Evolutionary conservation across 2,113 vertebrate genomes (phyloP), one percentile per base, ranked within the genome.

Genomic region (Osmerus eperlanus): DNA sequence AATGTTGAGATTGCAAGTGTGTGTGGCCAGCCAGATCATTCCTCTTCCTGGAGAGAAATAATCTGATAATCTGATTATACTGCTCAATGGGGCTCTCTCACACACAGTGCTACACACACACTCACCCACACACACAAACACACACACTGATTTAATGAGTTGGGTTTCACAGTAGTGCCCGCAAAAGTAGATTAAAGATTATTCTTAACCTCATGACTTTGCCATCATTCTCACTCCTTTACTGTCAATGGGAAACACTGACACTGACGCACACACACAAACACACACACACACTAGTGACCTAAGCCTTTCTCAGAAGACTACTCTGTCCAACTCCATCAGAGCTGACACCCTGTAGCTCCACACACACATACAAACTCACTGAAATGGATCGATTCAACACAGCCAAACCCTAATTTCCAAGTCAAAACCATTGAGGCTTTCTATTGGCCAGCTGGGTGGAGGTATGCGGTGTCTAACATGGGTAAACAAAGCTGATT

Each of bases 11-110:
- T 14, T 15, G 18, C 54, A 18, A 56, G n/a, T 60, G n/a, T 60
- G 56, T 59, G 19, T 60, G 11, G 58, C 58, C 18, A 60, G 71
- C 71, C 77, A n/a, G 0, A 62, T 73, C 61, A 59, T 36, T 67
- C 73, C 59, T 80, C 67, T 68, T 36, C 6, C 66, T 67, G 68
- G 81, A 72, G 65, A 74, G 36, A 75, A 74, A 72, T 86, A 81
- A 88, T 88, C 84, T 80, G 67, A 76, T 85, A 71, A 89, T 89
- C 84, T 78, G 85, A 87, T 89, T 83, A 78, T 68, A 51, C n/a
- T 56, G 63, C 54, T 66, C 21, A 78, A 73, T 72, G 64, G 70
- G 68, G 70, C 75, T 83, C 62, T 75, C 81, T 65, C 70, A 47
- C 52, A 25, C 75, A 75, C 68, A 71, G 15, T 0, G 12, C 66